Base-by-base conservation (phyloP, 2,797 vertebrate genomes). In the Hydrolagus colliei region DNA sequence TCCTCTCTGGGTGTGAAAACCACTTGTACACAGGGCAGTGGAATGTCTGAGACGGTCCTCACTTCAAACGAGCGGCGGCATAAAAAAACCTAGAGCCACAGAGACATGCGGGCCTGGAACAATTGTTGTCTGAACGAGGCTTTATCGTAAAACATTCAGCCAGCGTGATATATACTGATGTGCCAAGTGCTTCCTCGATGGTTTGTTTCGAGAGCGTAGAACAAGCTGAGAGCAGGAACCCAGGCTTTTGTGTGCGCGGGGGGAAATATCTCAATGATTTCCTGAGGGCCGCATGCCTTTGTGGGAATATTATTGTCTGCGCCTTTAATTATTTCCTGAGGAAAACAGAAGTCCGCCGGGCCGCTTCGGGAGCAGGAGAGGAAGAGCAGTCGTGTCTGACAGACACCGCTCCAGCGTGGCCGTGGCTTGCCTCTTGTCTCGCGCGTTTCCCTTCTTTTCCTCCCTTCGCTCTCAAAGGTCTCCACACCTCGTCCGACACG, bases 261-360 rank as follows among this genome's bases (percentile, higher is more conserved):
- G 89, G 91, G 93, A 86, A 86, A 89, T 84, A 91, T 89, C 88
- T 88, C 88, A 93, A 90, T 88, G 27, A 90, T 91, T 92, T 90
- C 89, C 89, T 88, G 76, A 84, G 88, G 87, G 71, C 27, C 90
- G 80, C 87, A 86, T 74, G 72, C 87, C 86, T 86, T 86, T 87
- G 88, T 88, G 89, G 89, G 87, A 87, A 88, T 87, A 86, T 87
- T 88, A 88, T 88, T 67, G 89, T 91, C 88, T 89, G 86, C 88
- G 87, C 89, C 91, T 94, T 91, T 93, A 94, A 96, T 95, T 89
- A 94, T 94, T 94, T 95, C 94, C 93, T 91, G 92, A 91, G 90
- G 89, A 95, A 93, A 95, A 93, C 93, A 94, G 89, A 73, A 86
- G 90, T 90, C 92, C 92, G 92, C 27, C 27, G 91, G 88, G 88